Base-by-base conservation (phyloP, 2,113 vertebrate genomes). In the Machaerirhynchus nigripectus region DNA sequence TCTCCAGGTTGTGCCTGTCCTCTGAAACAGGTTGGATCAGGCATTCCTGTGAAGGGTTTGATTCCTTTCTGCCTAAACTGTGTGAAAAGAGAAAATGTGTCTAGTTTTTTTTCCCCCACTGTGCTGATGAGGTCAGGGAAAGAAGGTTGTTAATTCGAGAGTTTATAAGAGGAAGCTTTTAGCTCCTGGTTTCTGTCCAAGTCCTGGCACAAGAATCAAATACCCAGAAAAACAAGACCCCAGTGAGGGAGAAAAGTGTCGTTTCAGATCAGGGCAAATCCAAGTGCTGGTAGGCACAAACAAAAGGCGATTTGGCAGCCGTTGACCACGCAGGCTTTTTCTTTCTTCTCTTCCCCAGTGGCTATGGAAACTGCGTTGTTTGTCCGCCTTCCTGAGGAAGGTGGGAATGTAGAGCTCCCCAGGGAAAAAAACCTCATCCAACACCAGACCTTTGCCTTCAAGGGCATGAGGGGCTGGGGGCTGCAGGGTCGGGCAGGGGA, bases 271-370 rank as follows among this genome's bases (percentile, higher is more conserved):
- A 93, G 82, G 93, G 95, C 52, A 87, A 42, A 79, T 18, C 91
- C 84, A 14, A n/a, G 53, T 1, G 73, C 84, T 87, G 93, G 33
- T 83, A 11, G 89, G 82, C 87, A 84, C 73, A 37, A 47, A 94
- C 84, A 92, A 84, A 93, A 93, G 92, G 69, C 4, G 8, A 30
- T 84, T 82, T 96, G 96, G 94, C 91, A 96, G 93, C 87, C 21
- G 3, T 35, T 79, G 82, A 4, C 83, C 9, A 4, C 17, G 28
- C n/a, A 15, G 56, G 42, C 24, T 75, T 60, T 30, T 67, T 8
- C 80, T 79, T 93, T 70, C 91, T 91, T 57, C 80, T 28, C 68
- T 8, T 68, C 61, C 87, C 87, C 49, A 19, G 87, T 53, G 53
- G 61, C 91, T 24, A 46, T 84, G 91, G 93, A 92, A 95, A 84